phyloP scores from a whole-genome alignment of 2,113 vertebrate genomes.

The Protobothrops flavoviridis region DNA sequence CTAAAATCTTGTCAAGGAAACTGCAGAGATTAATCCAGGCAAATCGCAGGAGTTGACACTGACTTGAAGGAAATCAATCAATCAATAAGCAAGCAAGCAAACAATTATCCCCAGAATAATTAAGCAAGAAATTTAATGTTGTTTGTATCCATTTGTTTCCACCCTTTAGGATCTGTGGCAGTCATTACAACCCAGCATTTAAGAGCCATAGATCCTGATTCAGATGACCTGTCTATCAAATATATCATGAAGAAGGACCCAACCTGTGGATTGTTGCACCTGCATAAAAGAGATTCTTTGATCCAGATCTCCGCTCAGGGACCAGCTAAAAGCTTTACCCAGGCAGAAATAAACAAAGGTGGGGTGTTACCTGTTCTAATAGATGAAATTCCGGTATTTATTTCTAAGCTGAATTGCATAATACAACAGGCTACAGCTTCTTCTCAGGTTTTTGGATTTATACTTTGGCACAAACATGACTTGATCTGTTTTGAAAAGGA shows the following conservation, averaged over 20 bases:
- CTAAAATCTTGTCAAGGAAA: neutral
- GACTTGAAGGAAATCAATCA: neutral
- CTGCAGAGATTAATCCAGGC: neutral
- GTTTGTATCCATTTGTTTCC: conserved; percentile 5
- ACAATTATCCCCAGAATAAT: neutral
- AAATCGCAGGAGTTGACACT: neutral
- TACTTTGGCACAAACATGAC: neutral
- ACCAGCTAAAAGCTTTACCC: conserved; percentile 84
- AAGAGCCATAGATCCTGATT: conserved; percentile 76
- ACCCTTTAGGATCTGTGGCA: conserved; percentile 77
- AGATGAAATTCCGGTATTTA: neutral
- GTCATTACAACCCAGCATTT: conserved; percentile 86
- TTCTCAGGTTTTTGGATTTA: neutral
- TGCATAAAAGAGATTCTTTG: conserved; percentile 56
- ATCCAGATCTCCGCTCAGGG: conserved; percentile 78
- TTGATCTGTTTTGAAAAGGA: no score
- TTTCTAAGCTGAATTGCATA: neutral
- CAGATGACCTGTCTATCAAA: conserved; percentile 70
- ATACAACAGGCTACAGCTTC: neutral
- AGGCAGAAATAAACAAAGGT: conserved; percentile 90
- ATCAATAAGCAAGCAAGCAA: neutral
- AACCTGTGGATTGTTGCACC: conserved; percentile 74
- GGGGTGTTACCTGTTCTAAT: conserved; percentile 33
- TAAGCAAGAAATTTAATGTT: rapidly evolving
- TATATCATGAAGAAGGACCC: conserved; percentile 86